Evolutionary conservation across 2,888 invertebrate species (phyloP).

Genomic region (Gibbula magus): DNA sequence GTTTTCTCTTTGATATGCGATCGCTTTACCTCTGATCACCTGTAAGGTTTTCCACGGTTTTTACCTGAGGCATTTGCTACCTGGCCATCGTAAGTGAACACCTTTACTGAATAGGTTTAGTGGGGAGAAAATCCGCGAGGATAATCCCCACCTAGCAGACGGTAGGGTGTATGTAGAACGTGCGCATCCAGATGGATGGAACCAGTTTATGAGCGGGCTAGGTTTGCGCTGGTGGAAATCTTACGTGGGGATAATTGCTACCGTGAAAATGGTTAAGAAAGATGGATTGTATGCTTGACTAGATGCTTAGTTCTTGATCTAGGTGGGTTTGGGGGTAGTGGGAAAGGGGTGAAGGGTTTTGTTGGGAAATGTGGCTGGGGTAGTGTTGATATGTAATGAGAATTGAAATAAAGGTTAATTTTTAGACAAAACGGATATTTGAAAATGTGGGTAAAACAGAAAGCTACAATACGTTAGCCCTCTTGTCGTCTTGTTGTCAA

Average conservation of each 20-base stretch:
- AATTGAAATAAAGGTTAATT: too few relatives aligned
- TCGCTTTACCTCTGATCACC: background rate
- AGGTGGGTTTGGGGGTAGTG: background rate
- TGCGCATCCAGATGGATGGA: background rate
- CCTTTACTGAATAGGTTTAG: slow-evolving; percentile 15
- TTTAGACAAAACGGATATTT: too few relatives aligned
- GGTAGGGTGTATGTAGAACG: background rate
- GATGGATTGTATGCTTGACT: background rate
- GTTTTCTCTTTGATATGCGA: background rate
- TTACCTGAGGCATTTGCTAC: background rate
- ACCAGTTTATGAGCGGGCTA: background rate
- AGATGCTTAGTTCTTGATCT: background rate
- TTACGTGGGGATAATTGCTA: background rate
- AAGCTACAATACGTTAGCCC: too few relatives aligned
- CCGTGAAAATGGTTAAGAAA: background rate
- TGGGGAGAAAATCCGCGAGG: background rate
- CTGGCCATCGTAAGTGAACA: background rate
- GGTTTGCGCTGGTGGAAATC: background rate
- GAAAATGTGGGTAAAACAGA: too few relatives aligned
- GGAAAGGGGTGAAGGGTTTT: background rate
- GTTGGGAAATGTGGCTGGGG: background rate
- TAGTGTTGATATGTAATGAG: too few relatives aligned
- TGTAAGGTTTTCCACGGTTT: slow-evolving; percentile 11
- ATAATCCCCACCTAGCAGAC: slow-evolving; percentile 8
- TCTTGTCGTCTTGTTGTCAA: too few relatives aligned